Base-by-base conservation (phyloP, 2,113 vertebrate genomes). In the Lepus europaeus region DNA sequence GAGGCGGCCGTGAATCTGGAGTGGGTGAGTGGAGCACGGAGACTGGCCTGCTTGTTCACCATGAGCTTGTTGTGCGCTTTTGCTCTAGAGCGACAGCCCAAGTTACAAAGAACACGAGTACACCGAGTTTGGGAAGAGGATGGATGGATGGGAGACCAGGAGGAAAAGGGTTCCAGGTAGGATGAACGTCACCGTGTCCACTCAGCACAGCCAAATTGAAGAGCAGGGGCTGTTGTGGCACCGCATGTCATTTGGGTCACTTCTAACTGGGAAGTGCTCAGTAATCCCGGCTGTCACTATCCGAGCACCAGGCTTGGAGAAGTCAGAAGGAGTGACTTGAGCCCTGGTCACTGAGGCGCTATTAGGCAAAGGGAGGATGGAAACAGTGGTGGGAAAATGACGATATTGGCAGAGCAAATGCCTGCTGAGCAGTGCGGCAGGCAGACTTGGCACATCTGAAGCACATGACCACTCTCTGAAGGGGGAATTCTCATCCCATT, bases 121-220 rank as follows among this genome's bases (percentile, higher is more conserved):
- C 96, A 98, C 98, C 0, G 98, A 98, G 31, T 99, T 97, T 94
- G 98, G 99, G 22, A 99, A 99, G 86, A 98, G 98, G 98, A 98
- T 98, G 98, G 99, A 99, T 0, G 99, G 99, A 31, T 99, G 99
- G 99, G 98, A 99, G 97, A 98, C 99, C 14, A 98, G 98, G 70
- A 98, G 99, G 51, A 99, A 98, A 83, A 97, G 99, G 85, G 98
- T 63, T 16, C 97, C 99, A 90, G 99, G 99, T 99, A 85, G 91
- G 53, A 8, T 0, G n/a, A 0, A 0, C 12, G 2, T 0, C 25
- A 8, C 17, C 56, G 14, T 16, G 56, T 69, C 17, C 9, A 5
- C 1, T 9, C 2, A 5, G 1, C 2, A 2, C 11, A 0, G 66
- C 0, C 0, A 8, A 0, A 5, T 22, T 3, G 27, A 1, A 10